These are phyloP conservation scores for Rhegmatorhina hoffmannsi DNA, from an alignment of 2,113 vertebrate species.

Conservation along the genomic window DNA sequence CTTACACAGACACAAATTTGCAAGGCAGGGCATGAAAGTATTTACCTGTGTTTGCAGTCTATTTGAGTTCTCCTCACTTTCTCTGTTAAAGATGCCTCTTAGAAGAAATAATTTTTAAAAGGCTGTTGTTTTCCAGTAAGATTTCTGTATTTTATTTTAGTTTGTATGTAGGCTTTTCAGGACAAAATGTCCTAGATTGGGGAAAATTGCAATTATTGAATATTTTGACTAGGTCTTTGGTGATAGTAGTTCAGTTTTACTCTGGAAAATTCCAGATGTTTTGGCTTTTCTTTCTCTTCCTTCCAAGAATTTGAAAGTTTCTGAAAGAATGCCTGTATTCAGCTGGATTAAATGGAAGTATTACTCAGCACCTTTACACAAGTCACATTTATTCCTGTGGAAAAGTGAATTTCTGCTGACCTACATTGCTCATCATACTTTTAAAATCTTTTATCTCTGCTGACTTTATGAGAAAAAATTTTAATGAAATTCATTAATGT, in stretches of 20 bases:
- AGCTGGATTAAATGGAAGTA: not conserved
- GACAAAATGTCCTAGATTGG: not conserved
- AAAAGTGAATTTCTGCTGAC: not conserved
- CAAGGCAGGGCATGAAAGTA: not conserved
- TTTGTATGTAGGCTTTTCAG: not conserved
- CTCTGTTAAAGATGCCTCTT: not conserved
- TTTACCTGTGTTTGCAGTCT: not conserved
- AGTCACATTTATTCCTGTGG: not conserved
- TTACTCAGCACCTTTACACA: not conserved
- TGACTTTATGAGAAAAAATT: not conserved
- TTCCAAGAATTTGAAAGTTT: not conserved
- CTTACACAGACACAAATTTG: not conserved
- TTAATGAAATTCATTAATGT: not conserved
- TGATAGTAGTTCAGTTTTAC: not conserved
- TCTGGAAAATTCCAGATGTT: not conserved
- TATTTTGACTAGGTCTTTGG: not conserved
- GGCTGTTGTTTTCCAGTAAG: not conserved
- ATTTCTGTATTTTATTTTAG: not conserved
- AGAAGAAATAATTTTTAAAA: not conserved
- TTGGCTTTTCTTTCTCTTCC: not conserved
- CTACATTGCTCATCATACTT: not conserved
- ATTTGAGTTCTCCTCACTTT: not conserved
- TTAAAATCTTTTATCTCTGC: not conserved
- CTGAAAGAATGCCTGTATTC: not conserved
- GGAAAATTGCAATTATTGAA: not conserved